Evolutionary conservation across 2,888 invertebrate genomes (phyloP).

Genomic region (Baronia brevicornis): DNA sequence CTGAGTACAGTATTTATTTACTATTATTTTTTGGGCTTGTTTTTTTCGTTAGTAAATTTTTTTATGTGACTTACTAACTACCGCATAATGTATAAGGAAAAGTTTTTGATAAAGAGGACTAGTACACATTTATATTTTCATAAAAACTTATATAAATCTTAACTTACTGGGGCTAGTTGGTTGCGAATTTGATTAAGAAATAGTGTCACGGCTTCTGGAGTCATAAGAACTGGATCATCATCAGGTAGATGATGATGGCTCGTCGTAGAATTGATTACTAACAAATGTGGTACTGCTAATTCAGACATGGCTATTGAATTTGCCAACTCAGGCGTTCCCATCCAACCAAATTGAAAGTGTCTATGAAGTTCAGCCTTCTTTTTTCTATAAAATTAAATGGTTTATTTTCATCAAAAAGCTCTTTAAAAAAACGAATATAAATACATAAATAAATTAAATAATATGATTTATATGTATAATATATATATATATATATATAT

Average conservation of each 20-base stretch:
- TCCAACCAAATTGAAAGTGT: conserved; percentile 96
- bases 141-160: not conserved
- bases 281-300: conserved; percentile 86
- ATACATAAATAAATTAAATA: no score
- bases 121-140: no score
- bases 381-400: conserved; percentile 35
- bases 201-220: conserved; percentile 83
- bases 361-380: conserved; percentile 84
- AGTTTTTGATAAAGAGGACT: not conserved
- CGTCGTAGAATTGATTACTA: conserved; percentile 94
- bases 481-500: no score
- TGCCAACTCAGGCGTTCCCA: conserved; percentile 90
- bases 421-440: not conserved
- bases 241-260: conserved; percentile 95
- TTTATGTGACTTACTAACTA: no score
- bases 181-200: conserved; percentile 87
- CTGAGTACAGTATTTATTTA: no score
- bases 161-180: conserved; percentile 83
- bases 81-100: not conserved
- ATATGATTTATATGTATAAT: no score
- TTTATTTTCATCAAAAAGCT: not conserved
- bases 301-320: conserved; percentile 95
- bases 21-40: no score
- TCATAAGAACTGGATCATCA: conserved; percentile 87
- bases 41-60: no score